Evolutionary conservation across 2,113 vertebrate species (phyloP).

Genomic region (Pogona vitticeps): DNA sequence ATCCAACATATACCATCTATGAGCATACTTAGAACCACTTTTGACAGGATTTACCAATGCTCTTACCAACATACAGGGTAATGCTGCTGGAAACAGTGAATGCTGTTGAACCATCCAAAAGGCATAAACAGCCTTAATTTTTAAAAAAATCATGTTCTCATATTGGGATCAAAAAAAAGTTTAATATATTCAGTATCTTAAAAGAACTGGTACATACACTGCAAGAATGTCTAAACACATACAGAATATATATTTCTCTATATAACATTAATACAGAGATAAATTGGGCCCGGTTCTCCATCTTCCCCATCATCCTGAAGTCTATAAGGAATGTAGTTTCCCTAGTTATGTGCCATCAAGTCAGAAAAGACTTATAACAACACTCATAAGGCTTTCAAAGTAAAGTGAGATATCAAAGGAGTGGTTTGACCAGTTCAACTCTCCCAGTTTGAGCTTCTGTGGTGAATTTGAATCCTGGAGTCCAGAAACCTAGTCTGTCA

Average conservation of each 20-base stretch:
- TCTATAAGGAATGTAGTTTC: slow-evolving; percentile 60
- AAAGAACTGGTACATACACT: slow-evolving; percentile 68
- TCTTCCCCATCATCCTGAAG: slow-evolving; percentile 22
- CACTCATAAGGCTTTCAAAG: too few relatives aligned
- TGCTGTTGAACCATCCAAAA: slow-evolving; percentile 22
- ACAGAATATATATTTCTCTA: slow-evolving; percentile 73
- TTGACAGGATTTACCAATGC: too few relatives aligned
- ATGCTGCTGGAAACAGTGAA: too few relatives aligned
- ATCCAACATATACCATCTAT: too few relatives aligned
- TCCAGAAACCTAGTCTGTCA: too few relatives aligned
- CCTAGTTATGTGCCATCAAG: background rate
- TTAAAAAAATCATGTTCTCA: slow-evolving; percentile 67
- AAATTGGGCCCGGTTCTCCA: slow-evolving; percentile 69
- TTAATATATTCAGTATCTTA: slow-evolving; percentile 64
- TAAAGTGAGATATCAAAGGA: background rate
- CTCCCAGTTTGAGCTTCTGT: too few relatives aligned
- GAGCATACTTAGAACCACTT: too few relatives aligned
- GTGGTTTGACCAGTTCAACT: too few relatives aligned
- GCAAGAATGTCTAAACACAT: slow-evolving; percentile 70
- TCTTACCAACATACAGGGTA: too few relatives aligned
- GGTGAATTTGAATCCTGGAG: too few relatives aligned
- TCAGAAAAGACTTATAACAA: too few relatives aligned
- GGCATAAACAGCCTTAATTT: slow-evolving; percentile 56
- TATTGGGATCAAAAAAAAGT: slow-evolving; percentile 71
- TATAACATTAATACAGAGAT: slow-evolving; percentile 72